Evolutionary conservation across 1,140 invertebrate genomes (phyloP).

Genomic region (Contarinia nasturtii): DNA sequence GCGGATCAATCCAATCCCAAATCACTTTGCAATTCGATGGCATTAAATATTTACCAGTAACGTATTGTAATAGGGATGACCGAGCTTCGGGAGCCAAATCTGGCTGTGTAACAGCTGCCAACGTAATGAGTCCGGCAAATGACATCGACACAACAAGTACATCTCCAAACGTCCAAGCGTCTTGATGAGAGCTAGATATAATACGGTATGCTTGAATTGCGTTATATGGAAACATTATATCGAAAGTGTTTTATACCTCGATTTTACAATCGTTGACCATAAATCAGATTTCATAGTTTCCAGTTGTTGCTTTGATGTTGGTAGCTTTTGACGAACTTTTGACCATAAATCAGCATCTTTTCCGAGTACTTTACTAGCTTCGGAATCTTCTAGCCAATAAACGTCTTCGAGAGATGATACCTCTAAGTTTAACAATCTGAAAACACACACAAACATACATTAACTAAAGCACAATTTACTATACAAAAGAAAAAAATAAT

Average conservation of each 20-base stretch:
- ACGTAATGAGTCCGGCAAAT: constrained; percentile 63
- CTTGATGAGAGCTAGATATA: constrained; percentile 31
- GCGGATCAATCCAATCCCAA: constrained; percentile 71
- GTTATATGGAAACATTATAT: no score
- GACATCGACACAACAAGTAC: constrained; percentile 74
- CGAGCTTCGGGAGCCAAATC: constrained; percentile 69
- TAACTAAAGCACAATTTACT: no score
- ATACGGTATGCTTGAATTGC: no score
- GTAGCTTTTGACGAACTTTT: constrained; percentile 51
- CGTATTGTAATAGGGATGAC: constrained; percentile 72
- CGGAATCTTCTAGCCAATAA: constrained; percentile 69
- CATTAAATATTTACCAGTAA: constrained; percentile 76
- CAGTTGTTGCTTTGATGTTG: constrained; percentile 56
- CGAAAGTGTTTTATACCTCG: no score
- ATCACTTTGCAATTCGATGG: constrained; percentile 63
- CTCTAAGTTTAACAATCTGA: constrained; percentile 54
- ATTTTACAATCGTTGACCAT: constrained; percentile 75
- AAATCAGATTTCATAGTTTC: constrained; percentile 57
- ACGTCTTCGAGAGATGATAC: constrained; percentile 68
- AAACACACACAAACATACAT: constrained; percentile 2
- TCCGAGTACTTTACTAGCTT: constrained; percentile 47
- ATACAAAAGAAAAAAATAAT: no score
- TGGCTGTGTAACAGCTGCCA: constrained; percentile 72
- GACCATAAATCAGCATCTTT: constrained; percentile 66
- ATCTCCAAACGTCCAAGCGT: constrained; percentile 75